Percentiles rank a stretch among this genome's conserved stretches.
These are phyloP conservation scores for Phenganax subtilis DNA, from an alignment of 92 coral and sea anemone species.

Conservation along the genomic window DNA sequence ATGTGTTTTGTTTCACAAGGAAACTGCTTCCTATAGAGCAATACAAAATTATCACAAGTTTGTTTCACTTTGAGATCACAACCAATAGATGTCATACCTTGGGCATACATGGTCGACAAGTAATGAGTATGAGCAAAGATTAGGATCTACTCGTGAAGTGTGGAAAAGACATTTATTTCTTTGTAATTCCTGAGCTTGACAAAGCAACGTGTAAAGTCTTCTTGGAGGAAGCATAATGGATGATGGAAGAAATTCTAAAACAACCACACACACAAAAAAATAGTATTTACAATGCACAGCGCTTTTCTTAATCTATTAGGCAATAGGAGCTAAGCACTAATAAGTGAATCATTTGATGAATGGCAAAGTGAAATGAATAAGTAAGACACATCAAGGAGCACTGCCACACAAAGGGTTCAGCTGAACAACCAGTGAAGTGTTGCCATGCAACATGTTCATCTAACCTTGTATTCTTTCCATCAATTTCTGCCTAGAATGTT, in stretches of 20 bases:
- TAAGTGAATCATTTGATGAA: no score
- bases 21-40: conserved; percentile 64
- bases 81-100: conserved; percentile 48
- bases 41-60: not conserved
- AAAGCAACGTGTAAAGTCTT: conserved; percentile 79
- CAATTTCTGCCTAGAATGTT: conserved; percentile 74
- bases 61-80: not conserved
- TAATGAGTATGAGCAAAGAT: conserved; percentile 77
- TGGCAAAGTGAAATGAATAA: no score
- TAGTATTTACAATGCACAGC: not conserved
- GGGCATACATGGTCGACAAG: conserved; percentile 88
- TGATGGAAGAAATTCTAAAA: conserved; percentile 88
- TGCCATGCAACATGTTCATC: not conserved
- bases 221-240: conserved; percentile 98
- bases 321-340: not conserved
- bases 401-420: not conserved
- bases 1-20: conserved; percentile 92
- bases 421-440: conserved; percentile 15
- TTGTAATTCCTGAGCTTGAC: conserved; percentile 91
- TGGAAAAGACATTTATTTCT: conserved; percentile 92
- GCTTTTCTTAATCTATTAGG: not conserved
- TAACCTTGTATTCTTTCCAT: conserved; percentile 91
- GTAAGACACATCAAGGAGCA: no score
- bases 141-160: conserved; percentile 76
- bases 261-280: not conserved